Percentiles rank a stretch among this genome's conserved stretches.
Conservation (phyloP, 1,140 invertebrate genomes). For the Metaphire vulgaris region DNA sequence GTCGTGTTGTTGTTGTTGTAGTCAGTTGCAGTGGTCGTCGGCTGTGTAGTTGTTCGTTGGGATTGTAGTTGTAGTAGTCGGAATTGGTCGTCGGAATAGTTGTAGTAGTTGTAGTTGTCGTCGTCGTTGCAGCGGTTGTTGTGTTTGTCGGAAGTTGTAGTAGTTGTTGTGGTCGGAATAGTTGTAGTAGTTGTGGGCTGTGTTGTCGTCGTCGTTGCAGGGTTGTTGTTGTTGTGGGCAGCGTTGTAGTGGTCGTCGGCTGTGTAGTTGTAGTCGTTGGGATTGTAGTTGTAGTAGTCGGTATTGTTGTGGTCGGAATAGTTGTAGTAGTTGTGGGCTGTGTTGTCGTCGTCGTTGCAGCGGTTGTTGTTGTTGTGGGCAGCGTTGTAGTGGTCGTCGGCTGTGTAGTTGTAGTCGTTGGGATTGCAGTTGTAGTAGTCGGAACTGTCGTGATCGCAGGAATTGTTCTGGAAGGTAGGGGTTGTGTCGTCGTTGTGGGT, state of each 20-base stretch:
- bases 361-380: not conserved
- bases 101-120: not conserved
- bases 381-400: not conserved
- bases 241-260: no score
- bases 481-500: no score
- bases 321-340: not conserved
- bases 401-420: not conserved
- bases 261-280: no score
- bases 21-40: not conserved
- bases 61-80: not conserved
- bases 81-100: not conserved
- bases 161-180: not conserved
- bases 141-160: not conserved
- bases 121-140: not conserved
- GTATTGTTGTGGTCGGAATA: no score
- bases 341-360: not conserved
- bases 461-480: not conserved
- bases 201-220: not conserved
- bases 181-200: not conserved
- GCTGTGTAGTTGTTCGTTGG: not conserved
- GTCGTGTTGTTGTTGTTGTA: not conserved
- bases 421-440: not conserved
- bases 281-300: no score
- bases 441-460: not conserved
- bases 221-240: not conserved